Evolutionary conservation across 2,797 vertebrate genomes (phyloP), one percentile per base, ranked within the genome.

Genomic region (Crypturellus tataupa): DNA sequence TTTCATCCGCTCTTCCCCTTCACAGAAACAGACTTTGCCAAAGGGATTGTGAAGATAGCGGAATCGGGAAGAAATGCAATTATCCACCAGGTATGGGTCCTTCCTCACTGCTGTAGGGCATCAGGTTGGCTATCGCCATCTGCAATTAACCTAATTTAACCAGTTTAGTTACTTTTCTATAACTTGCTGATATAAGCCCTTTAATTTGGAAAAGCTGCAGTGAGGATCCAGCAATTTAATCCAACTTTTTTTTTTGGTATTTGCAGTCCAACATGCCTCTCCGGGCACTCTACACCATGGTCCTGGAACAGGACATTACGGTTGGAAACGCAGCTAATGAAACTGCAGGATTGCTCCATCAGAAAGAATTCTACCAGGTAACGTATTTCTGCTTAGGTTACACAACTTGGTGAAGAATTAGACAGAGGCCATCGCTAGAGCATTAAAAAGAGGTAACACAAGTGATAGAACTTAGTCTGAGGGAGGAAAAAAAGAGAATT

Each of bases 21-120:
- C 15, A 76, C 96, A 99, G 99, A 99, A 92, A 97, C 98, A 77
- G 99, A 99, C 87, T 99, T 99, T 97, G 97, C 98, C 64, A 99
- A 99, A 95, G 99, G 97, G 88, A 92, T 99, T 31, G 97, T 98
- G 40, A 99, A 99, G 96, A 97, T 98, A 6, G 98, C 99, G 0
- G 99, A 99, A 89, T 97, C 97, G 23, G 98, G 98, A 49, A 98
- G 97, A 89, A 92, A 87, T 29, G 97, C 71, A 27, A 93, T 99
- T 83, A 58, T 94, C 58, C 98, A 98, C n/a, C 99, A 99, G 99
- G 99, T 99, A 97, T 1, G 19, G 29, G 7, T 18, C 56, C 16
- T 17, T 71, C 40, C 55, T 18, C 21, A 3, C 44, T 24, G 68
- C 53, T 55, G 29, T 10, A n/a, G 8, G 51, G 27, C 23, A 2